phyloP scores from a whole-genome alignment of 2,113 vertebrate genomes.

The Percina caprodes region DNA sequence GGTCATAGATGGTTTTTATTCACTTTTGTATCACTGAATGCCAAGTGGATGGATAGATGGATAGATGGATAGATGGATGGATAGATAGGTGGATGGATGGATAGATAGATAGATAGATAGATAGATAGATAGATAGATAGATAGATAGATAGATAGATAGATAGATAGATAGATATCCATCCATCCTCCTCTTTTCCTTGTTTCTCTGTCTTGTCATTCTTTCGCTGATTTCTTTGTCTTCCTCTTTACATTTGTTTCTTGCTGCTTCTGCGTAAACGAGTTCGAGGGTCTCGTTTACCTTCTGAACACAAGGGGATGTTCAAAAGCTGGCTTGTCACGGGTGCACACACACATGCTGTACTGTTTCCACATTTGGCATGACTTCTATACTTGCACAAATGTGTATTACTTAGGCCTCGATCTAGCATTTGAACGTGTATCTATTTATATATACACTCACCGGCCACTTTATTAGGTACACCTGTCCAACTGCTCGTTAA shows the following conservation, averaged over 20 bases:
- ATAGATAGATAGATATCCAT: too few relatives aligned
- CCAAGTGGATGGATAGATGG: neutral
- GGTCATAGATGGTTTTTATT: neutral
- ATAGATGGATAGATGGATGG: too few relatives aligned
- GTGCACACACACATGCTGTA: neutral
- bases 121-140: too few relatives aligned
- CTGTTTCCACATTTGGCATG: neutral
- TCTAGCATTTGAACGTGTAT: neutral
- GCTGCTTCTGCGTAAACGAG: neutral
- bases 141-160: too few relatives aligned
- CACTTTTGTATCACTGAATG: neutral
- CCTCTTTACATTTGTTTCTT: conserved; percentile 19
- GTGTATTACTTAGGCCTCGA: neutral
- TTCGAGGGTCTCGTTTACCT: conserved; percentile 2
- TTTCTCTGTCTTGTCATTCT: conserved; percentile 18
- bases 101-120: too few relatives aligned
- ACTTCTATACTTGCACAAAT: neutral
- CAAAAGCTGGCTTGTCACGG: conserved; percentile 25
- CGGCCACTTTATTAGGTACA: too few relatives aligned
- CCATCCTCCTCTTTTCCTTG: conserved; percentile 5
- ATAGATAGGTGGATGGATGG: too few relatives aligned
- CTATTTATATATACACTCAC: neutral
- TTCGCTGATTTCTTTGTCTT: neutral
- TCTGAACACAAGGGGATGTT: conserved; percentile 40
- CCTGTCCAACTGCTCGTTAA: too few relatives aligned